These are phyloP conservation scores for Lasioglossum pauxillum DNA, from an alignment of 2,888 invertebrate species.

Conservation along the genomic window DNA sequence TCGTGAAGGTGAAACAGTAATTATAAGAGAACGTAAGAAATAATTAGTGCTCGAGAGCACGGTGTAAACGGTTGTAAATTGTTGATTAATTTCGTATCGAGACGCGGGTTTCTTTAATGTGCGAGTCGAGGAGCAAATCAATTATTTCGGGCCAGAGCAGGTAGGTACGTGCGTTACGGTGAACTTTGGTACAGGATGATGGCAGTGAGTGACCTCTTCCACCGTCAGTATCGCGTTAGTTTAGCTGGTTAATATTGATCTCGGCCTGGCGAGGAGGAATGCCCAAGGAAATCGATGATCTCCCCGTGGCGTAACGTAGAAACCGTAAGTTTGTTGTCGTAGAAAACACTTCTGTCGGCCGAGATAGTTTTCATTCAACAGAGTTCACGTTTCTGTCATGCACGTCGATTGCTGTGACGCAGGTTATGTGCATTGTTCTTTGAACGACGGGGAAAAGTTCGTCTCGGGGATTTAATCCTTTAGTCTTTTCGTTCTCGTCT, in stretches of 20 bases:
- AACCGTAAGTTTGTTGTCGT: background rate
- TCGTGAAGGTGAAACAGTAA: conserved; percentile 39
- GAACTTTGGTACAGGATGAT: conserved; percentile 40
- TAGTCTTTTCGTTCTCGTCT: no score
- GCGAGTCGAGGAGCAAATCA: background rate
- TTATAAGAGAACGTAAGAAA: conserved; percentile 1
- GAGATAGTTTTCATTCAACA: conserved; percentile 9
- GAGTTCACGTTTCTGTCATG: conserved; percentile 10
- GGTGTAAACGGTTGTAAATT: background rate
- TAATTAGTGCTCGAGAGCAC: background rate
- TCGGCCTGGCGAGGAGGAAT: conserved; percentile 22
- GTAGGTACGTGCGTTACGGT: conserved; percentile 48
- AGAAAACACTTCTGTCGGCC: background rate
- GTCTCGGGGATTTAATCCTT: background rate
- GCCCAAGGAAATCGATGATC: conserved; percentile 37
- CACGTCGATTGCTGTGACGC: conserved; percentile 12
- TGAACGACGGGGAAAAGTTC: conserved; percentile 7
- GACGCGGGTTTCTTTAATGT: conserved; percentile 9
- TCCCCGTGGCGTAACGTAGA: conserved; percentile 17
- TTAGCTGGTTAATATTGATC: conserved; percentile 63
- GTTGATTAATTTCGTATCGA: background rate
- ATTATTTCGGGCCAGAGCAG: conserved; percentile 12
- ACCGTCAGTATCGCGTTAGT: conserved; percentile 43
- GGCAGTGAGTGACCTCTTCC: conserved; percentile 51
- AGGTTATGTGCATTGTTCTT: conserved; percentile 56